Evolutionary conservation across 1,140 invertebrate genomes (phyloP), one percentile per base, ranked within the genome.

Genomic region (Onthophagus taurus): DNA sequence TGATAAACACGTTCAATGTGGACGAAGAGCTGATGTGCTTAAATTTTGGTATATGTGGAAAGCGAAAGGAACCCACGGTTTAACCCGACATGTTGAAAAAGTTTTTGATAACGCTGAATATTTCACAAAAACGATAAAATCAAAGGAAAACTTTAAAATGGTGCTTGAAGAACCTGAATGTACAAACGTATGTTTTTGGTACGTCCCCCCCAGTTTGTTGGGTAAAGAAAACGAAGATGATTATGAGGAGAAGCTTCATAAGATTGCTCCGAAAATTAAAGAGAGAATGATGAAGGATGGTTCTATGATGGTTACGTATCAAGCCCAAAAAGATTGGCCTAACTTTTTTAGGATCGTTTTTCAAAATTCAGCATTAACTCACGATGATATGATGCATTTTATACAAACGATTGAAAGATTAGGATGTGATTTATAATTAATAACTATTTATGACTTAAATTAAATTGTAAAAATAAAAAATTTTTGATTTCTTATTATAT

Each of bases 31-130:
- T 8, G 93, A 97, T 58, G 86, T 95, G 2, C 74, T 96, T 31
- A 97, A 97, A 63, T 88, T 97, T 56, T 97, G 93, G 93, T 82
- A 92, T 51, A 95, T 95, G 90, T 97, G 93, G 94, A 90, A 91
- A 57, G 88, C 88, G 1, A 94, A 93, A 71, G 89, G 89, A n/a
- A 83, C 76, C 1, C 61, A 68, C 12, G 89, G 89, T 0, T 73
- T 92, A 31, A 81, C 85, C 50, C 72, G 74, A 18, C 89, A 92
- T 59, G 72, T 93, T 9, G 82, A 92, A 45, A 76, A 75, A 47
- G 68, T 89, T 0, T 89, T 89, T 53, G 75, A 81, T 21, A 78
- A 84, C 48, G 76, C 84, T 0, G 67, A 72, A 20, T 84, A 77
- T 54, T 86, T 89, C 54, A 72, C 76, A 0, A 66, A 78, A 12